Evolutionary conservation across 2,797 vertebrate genomes (phyloP).

Genomic region (Chiloscyllium punctatum): DNA sequence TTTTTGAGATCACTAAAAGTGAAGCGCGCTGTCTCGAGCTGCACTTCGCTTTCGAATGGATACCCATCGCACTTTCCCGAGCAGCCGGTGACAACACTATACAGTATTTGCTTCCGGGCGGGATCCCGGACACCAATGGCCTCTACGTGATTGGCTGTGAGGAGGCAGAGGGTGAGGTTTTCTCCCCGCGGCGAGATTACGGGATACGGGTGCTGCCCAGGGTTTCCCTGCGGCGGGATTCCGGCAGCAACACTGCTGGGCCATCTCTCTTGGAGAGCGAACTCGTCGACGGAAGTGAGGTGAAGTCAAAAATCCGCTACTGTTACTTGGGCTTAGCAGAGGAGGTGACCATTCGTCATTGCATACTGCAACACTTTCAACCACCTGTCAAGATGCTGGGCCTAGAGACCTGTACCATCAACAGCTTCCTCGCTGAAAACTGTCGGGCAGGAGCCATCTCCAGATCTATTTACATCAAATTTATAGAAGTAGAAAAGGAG

Average conservation of each 20-base stretch:
- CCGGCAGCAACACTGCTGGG: neutral
- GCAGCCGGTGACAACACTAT: slow-evolving; percentile 69
- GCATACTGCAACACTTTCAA: slow-evolving; percentile 92
- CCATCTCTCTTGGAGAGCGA: slow-evolving; percentile 8
- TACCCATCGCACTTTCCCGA: slow-evolving; percentile 79
- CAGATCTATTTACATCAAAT: slow-evolving; percentile 85
- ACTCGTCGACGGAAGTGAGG: neutral
- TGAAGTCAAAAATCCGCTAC: slow-evolving; percentile 69
- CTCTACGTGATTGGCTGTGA: slow-evolving; percentile 88
- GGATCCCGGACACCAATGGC: slow-evolving; percentile 89
- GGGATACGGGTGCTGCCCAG: slow-evolving; percentile 16
- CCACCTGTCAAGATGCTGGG: slow-evolving; percentile 77
- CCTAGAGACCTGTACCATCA: slow-evolving; percentile 75
- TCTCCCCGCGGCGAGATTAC: slow-evolving; percentile 17
- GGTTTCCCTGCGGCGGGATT: slow-evolving; percentile 2
- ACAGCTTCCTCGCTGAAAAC: slow-evolving; percentile 89
- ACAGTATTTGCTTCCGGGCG: slow-evolving; percentile 87
- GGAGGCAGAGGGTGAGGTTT: slow-evolving; percentile 45
- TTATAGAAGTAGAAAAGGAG: slow-evolving; percentile 97
- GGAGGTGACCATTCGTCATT: slow-evolving; percentile 90
- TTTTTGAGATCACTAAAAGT: slow-evolving; percentile 94
- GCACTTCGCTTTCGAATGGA: slow-evolving; percentile 96
- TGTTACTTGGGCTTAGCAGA: slow-evolving; percentile 93
- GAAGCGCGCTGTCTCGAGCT: slow-evolving; percentile 91
- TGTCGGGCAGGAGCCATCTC: slow-evolving; percentile 62